A percentile compares a stretch with the other conserved stretches of the same genome.
phyloP scores from a whole-genome alignment of 2,888 invertebrate species.

The Opisthograptis luteolata region DNA sequence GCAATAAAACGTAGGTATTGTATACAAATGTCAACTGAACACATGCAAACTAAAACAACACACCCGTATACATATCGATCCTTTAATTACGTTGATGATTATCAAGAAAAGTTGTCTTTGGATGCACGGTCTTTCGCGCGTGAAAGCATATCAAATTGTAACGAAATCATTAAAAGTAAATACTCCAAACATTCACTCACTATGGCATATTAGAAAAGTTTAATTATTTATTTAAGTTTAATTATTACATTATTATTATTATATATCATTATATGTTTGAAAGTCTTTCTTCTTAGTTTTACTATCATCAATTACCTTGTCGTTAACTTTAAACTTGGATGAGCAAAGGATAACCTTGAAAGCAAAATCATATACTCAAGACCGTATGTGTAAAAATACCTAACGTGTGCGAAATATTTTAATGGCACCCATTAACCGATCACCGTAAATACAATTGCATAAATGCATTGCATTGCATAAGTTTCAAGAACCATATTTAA shows the following conservation, averaged over 20 bases:
- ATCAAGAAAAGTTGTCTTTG: background rate
- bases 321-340: no score
- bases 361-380: background rate
- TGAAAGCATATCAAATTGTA: background rate
- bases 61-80: conserved; percentile 37
- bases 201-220: no score
- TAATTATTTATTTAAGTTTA: no score
- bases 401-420: conserved; percentile 45
- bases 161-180: no score
- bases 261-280: no score
- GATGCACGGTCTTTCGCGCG: conserved; percentile 12
- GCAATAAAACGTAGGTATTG: conserved; percentile 18
- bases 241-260: no score
- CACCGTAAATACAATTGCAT: conserved; percentile 38
- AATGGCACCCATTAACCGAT: conserved; percentile 57
- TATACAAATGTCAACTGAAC: conserved; percentile 19
- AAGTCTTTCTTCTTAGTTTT: no score
- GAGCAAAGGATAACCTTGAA: background rate
- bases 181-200: no score
- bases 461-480: conserved; percentile 60
- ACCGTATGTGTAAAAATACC: conserved; percentile 4
- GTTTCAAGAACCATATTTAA: conserved; percentile 75
- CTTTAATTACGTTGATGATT: conserved; percentile 29
- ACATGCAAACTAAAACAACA: conserved; percentile 37
- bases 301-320: no score